A percentile compares a stretch with the other conserved stretches of the same genome.
Conservation (phyloP, 2,113 vertebrate species). For the Pygoscelis antarcticus region DNA sequence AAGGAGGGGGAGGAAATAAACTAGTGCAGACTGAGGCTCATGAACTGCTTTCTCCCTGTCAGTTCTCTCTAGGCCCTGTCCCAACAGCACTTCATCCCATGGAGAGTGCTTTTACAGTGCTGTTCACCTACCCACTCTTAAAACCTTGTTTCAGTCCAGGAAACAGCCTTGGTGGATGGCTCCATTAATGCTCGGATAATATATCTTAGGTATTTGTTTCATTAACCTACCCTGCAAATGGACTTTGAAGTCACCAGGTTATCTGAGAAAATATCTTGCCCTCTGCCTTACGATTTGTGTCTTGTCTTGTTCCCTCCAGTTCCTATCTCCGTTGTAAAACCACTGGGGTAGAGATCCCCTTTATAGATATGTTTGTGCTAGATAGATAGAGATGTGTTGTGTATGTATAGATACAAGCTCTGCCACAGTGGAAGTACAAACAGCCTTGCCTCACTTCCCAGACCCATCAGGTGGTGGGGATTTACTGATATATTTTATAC, state of each 20-base stretch:
- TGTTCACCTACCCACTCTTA: not conserved
- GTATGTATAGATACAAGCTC: not conserved
- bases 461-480: not conserved
- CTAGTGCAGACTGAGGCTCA: not conserved
- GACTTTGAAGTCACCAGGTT: not conserved
- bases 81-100: not conserved
- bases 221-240: not conserved
- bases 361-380: not conserved
- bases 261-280: not conserved
- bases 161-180: not conserved
- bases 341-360: not conserved
- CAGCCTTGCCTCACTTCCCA: not conserved
- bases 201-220: not conserved
- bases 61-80: not conserved
- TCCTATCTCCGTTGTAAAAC: not conserved
- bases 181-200: not conserved
- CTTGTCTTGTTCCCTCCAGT: not conserved
- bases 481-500: not conserved
- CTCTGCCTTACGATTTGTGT: not conserved
- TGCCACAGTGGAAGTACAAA: not conserved
- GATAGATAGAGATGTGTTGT: not conserved
- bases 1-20: not conserved
- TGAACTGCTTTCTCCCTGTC: not conserved
- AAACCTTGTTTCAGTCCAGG: not conserved
- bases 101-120: not conserved